These are phyloP conservation scores for Bradynema listronoti DNA, from an alignment of 1,140 invertebrate species.

Conservation along the genomic window DNA sequence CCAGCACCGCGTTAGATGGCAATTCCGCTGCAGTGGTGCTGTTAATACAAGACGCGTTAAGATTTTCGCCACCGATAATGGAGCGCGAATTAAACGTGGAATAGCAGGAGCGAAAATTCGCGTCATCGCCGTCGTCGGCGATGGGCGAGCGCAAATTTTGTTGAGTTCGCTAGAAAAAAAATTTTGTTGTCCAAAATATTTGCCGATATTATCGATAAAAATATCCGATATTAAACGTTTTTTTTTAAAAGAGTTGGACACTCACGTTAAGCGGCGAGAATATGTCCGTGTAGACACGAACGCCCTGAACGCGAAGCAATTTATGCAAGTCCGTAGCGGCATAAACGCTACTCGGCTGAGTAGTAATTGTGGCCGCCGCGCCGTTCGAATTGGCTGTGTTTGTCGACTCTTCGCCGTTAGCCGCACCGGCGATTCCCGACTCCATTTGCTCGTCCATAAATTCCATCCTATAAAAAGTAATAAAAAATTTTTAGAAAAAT, in stretches of 20 bases:
- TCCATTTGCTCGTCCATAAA: slow-evolving; percentile 43
- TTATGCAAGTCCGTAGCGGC: slow-evolving; percentile 40
- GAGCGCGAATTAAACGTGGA: slow-evolving; percentile 28
- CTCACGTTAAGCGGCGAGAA: slow-evolving; percentile 27
- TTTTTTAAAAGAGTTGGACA: background rate
- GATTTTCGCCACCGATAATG: slow-evolving; percentile 23
- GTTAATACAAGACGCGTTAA: background rate
- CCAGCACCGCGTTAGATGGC: slow-evolving; percentile 28
- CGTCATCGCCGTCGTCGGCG: too few species aligned
- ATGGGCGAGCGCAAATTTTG: too few species aligned
- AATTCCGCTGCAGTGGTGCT: background rate
- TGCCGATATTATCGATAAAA: too few species aligned
- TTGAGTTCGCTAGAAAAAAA: too few species aligned
- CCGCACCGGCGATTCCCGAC: slow-evolving; percentile 7
- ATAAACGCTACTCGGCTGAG: slow-evolving; percentile 27
- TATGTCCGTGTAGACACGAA: slow-evolving; percentile 41
- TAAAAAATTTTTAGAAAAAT: slow-evolving; percentile 2
- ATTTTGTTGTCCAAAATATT: too few species aligned
- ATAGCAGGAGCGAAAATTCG: slow-evolving; percentile 46
- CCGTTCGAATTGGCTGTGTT: slow-evolving; percentile 10
- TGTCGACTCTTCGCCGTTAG: background rate
- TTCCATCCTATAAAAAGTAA: slow-evolving; percentile 35
- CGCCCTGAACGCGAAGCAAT: slow-evolving; percentile 34
- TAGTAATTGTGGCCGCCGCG: slow-evolving; percentile 23
- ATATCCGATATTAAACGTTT: background rate